Base-by-base conservation (phyloP, 2,797 vertebrate species). In the Anabas testudineus region DNA sequence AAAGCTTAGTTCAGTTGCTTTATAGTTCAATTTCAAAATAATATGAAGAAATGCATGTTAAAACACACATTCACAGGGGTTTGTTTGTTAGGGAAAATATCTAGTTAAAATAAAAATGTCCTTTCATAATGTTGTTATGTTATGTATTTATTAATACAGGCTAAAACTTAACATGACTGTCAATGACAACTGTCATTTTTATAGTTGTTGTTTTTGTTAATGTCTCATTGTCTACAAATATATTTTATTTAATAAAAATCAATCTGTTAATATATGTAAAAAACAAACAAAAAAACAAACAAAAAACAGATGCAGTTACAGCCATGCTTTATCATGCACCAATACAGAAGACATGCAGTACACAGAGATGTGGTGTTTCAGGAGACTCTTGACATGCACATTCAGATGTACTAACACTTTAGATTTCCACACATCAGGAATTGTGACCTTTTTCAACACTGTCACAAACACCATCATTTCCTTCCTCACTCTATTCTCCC, bases 261-360 rank as follows among this genome's bases (percentile, higher is more conserved):
- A 76, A 13, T 24, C 42, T 48, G 24, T 61, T 51, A 18, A 41
- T 41, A 15, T 16, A 41, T 18, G 14, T 13, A 13, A 12, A 36
- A 36, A 39, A 32, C 16, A 45, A 64, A n/a, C n/a, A 56, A 10
- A 32, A 28, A 18, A 10, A 55, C 21, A 24, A 51, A 36, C 5
- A 47, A 10, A 62, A 68, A 42, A 61, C 1, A 14, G 47, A 74
- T 62, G 47, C 42, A 36, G n/a, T 7, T 13, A 46, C 19, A 71
- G 46, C 28, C 78, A 81, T 78, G 79, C 80, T 59, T 62, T 6
- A 8, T 71, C 87, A 76, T 84, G 86, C 86, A 76, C 26, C 2
- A 14, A 56, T 6, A 49, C 60, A 51, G 39, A 21, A 10, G 1
- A 34, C 34, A 34, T 3, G 34, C 24, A 24, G 24, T 24, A 32